A percentile compares a stretch with the other conserved stretches of the same genome.
Conservation (phyloP, 2,113 vertebrate species). For the Microcebus jonahi region DNA sequence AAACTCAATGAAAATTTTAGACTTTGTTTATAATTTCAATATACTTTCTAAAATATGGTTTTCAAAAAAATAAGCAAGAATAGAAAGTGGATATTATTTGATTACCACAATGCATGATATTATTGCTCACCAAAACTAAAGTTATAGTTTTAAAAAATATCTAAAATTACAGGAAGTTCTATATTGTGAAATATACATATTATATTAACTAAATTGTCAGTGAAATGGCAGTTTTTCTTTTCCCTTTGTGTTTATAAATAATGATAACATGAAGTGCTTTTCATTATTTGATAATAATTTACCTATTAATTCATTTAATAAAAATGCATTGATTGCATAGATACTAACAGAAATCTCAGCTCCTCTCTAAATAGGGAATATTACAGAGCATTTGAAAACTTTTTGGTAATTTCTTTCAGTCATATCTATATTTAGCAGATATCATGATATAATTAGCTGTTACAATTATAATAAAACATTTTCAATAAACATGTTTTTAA, state of each 20-base stretch:
- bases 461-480: neutral
- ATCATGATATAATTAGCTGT: neutral
- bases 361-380: neutral
- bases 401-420: neutral
- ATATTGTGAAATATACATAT: neutral
- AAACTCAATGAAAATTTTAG: neutral
- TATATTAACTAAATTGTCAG: neutral
- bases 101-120: too few relatives aligned
- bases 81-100: neutral
- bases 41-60: neutral
- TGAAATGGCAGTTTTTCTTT: neutral
- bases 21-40: neutral
- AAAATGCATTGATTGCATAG: neutral
- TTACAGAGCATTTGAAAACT: neutral
- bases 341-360: neutral
- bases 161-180: neutral
- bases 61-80: neutral
- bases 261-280: neutral
- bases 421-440: neutral
- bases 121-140: neutral
- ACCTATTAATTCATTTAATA: neutral
- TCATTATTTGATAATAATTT: neutral
- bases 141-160: neutral
- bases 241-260: neutral
- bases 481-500: neutral